Evolutionary conservation across 2,113 vertebrate genomes (phyloP).

Genomic region (Istiophorus platypterus): DNA sequence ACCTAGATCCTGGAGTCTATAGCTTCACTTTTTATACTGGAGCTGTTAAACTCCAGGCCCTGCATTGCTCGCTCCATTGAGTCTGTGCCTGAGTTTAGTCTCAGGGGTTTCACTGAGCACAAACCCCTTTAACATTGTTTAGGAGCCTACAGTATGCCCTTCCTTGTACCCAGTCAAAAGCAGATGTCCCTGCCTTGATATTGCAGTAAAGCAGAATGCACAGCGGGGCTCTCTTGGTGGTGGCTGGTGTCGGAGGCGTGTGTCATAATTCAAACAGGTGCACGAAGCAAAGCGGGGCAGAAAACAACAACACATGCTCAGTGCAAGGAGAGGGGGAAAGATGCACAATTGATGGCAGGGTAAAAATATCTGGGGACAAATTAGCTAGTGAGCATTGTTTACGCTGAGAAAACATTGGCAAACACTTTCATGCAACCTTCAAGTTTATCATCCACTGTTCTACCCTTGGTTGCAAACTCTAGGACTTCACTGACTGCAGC

Average conservation of each 20-base stretch:
- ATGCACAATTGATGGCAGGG: neutral
- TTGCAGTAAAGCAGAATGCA: neutral
- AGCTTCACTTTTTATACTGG: constrained; percentile 28
- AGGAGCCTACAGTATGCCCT: neutral
- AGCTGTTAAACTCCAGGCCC: constrained; percentile 39
- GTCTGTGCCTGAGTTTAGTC: constrained; percentile 10
- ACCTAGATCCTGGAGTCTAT: constrained; percentile 28
- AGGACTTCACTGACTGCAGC: neutral
- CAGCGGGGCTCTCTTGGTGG: neutral
- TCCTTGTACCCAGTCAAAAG: constrained; percentile 1
- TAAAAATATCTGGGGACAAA: constrained; percentile 20
- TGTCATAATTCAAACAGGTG: constrained; percentile 12
- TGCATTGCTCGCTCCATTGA: constrained; percentile 31
- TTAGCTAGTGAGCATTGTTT: neutral
- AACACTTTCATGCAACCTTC: neutral
- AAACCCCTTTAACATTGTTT: constrained; percentile 8
- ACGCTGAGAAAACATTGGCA: neutral
- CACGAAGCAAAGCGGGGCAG: constrained; percentile 18
- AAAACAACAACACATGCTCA: neutral
- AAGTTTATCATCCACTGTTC: neutral
- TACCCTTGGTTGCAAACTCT: no score
- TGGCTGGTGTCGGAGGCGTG: neutral
- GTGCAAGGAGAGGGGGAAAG: neutral
- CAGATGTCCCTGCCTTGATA: constrained; percentile 14
- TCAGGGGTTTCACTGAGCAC: constrained; percentile 8